A percentile compares a stretch with the other conserved stretches of the same genome.
Evolutionary conservation across 2,888 invertebrate genomes (phyloP).

Genomic region (Caenorhabditis sp.): DNA sequence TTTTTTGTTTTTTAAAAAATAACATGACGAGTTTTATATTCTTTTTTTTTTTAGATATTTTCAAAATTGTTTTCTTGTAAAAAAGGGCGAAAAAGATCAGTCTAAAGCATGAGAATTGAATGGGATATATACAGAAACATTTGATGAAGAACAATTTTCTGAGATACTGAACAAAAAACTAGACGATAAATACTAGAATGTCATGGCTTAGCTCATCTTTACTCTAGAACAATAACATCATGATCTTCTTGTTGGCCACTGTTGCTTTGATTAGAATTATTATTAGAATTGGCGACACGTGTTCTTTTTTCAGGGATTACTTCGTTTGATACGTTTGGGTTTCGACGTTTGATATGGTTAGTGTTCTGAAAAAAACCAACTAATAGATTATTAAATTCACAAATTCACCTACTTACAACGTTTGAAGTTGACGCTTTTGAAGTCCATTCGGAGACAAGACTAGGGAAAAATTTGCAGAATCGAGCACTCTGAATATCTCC

Average conservation of each 20-base stretch:
- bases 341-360: not conserved
- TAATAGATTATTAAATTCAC: not conserved
- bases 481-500: slow-evolving; percentile 32
- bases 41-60: no score
- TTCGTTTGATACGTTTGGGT: not conserved
- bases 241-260: not conserved
- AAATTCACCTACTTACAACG: not conserved
- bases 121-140: not conserved
- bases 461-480: slow-evolving; percentile 8
- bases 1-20: not conserved
- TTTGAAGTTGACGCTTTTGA: not conserved
- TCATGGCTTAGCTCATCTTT: not conserved
- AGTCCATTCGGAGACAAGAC: slow-evolving; percentile 6
- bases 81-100: not conserved
- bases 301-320: not conserved
- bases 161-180: no score
- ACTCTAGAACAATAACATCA: not conserved
- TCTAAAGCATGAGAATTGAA: not conserved
- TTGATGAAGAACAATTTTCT: not conserved
- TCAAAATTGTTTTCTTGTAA: no score
- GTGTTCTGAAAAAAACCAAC: not conserved
- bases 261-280: not conserved
- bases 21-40: not conserved
- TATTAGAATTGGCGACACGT: not conserved
- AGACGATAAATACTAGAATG: no score